phyloP scores from a whole-genome alignment of 2,888 invertebrate genomes.

The Eutolmus rufibarbis region DNA sequence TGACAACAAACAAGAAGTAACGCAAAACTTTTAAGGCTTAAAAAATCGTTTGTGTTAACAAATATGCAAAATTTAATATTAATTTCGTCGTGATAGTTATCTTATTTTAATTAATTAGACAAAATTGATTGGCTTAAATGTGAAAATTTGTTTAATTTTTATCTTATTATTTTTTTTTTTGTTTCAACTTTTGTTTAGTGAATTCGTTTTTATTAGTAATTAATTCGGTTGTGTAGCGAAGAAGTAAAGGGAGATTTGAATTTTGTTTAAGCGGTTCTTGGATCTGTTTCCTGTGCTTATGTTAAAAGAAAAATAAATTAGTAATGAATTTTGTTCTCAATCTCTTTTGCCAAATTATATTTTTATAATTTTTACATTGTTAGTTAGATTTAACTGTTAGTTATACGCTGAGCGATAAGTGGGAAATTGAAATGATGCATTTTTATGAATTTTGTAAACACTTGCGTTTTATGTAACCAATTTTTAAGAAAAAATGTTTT shows the following conservation, averaged over 20 bases:
- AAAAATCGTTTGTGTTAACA: background rate
- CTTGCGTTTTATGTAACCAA: background rate
- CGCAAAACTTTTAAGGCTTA: background rate
- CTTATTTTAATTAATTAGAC: background rate
- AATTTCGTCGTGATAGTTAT: constrained; percentile 11
- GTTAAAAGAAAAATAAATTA: background rate
- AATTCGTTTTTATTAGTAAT: background rate
- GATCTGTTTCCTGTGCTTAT: constrained; percentile 2
- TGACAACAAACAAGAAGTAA: background rate
- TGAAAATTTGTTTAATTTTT: background rate
- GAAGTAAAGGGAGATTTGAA: background rate
- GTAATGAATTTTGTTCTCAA: background rate
- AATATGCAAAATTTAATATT: background rate
- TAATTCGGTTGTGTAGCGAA: background rate
- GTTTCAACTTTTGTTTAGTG: background rate
- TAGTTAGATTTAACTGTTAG: constrained; percentile 3
- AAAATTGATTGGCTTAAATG: background rate
- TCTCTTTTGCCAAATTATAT: background rate
- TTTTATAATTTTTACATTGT: background rate
- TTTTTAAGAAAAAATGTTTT: background rate
- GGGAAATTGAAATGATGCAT: background rate
- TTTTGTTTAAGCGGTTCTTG: background rate
- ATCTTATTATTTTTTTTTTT: background rate
- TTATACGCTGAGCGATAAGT: background rate
- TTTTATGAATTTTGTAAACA: background rate